Evolutionary conservation across 2,113 vertebrate genomes (phyloP).

Genomic region (Osmerus mordax): DNA sequence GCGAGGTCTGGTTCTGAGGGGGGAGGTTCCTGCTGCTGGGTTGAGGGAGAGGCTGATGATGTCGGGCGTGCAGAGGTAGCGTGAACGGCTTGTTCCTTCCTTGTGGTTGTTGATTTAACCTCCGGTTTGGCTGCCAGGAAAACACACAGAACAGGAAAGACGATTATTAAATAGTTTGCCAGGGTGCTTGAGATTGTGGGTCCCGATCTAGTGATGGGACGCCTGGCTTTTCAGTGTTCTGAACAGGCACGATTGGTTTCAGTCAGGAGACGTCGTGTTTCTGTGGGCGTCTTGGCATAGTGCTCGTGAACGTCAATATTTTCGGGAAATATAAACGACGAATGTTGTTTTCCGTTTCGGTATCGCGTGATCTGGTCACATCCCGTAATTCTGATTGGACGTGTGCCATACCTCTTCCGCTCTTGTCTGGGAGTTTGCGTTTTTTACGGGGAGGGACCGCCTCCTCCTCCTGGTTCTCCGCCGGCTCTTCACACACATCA

Average conservation of each 20-base stretch:
- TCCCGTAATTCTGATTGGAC: no score
- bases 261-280: no score
- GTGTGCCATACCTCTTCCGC: constrained; percentile 41
- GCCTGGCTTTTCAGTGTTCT: no score
- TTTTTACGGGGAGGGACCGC: constrained; percentile 13
- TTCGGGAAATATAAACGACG: no score
- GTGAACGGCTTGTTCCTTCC: constrained; percentile 17
- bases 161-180: background rate
- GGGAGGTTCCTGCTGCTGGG: background rate
- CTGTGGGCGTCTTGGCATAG: no score
- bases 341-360: no score
- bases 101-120: constrained; percentile 26
- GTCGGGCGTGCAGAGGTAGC: background rate
- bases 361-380: no score
- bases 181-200: background rate
- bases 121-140: constrained; percentile 41
- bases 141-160: background rate
- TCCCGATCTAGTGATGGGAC: no score
- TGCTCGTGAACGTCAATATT: no score
- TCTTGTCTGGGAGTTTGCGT: constrained; percentile 19
- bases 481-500: no score
- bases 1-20: background rate
- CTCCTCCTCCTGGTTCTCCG: background rate
- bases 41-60: background rate
- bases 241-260: no score